phyloP scores from a whole-genome alignment of 2,888 invertebrate genomes.

The Eupithecia subfuscata region DNA sequence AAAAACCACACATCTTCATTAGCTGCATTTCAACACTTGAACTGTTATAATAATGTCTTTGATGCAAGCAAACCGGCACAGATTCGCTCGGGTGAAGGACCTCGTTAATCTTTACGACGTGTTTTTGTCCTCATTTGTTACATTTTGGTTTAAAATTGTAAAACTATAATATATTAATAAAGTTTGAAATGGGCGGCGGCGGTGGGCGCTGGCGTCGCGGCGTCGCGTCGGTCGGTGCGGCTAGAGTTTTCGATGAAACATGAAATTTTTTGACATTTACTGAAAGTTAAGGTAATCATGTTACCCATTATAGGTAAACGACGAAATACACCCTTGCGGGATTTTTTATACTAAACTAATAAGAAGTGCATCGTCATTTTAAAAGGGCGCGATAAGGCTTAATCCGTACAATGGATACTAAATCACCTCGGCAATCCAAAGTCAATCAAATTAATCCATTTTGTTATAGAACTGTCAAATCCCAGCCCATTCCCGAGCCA shows the following conservation, averaged over 20 bases:
- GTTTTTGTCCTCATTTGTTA: conserved; percentile 36
- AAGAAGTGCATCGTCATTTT: not conserved
- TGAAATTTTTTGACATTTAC: not conserved
- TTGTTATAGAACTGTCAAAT: conserved; percentile 18
- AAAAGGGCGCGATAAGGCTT: not conserved
- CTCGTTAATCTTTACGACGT: conserved; percentile 42
- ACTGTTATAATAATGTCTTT: conserved; percentile 25
- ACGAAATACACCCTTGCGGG: not conserved
- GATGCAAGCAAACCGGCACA: conserved; percentile 31
- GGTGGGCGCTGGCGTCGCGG: conserved; percentile 10
- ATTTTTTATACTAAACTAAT: not conserved
- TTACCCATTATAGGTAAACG: not conserved
- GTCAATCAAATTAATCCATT: not conserved
- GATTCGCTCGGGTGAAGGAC: conserved; percentile 34
- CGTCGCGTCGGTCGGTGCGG: conserved; percentile 10
- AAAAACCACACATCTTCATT: conserved; percentile 18
- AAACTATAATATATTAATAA: conserved; percentile 13
- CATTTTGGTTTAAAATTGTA: conserved; percentile 34
- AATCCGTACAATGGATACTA: not conserved
- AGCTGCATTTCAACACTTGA: conserved; percentile 24
- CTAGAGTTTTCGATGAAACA: conserved; percentile 18
- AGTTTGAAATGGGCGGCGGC: conserved; percentile 15
- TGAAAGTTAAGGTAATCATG: not conserved
- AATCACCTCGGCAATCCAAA: not conserved
- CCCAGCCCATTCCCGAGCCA: not conserved